Conservation (phyloP, 1,140 invertebrate species). For the Aphidius gifuensis region DNA sequence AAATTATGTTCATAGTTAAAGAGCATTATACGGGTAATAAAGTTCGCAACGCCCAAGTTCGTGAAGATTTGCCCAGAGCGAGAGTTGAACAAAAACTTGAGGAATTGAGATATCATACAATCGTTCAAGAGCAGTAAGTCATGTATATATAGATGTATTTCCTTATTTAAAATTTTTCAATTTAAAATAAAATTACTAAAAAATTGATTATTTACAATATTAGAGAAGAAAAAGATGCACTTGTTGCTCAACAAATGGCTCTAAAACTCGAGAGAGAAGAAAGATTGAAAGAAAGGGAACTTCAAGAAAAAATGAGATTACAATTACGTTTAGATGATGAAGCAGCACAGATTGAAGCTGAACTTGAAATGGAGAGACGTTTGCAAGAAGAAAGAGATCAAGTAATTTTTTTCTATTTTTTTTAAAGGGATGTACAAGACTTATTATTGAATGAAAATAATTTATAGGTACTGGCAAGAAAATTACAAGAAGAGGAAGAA, state of each 20-base stretch:
- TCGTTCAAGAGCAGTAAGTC: slow-evolving; percentile 64
- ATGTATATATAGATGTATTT: slow-evolving; percentile 2
- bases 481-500: slow-evolving; percentile 67
- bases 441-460: no score
- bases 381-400: slow-evolving; percentile 66
- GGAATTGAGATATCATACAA: slow-evolving; percentile 59
- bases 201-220: not conserved
- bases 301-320: slow-evolving; percentile 54
- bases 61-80: slow-evolving; percentile 84
- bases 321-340: slow-evolving; percentile 52
- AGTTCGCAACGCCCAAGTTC: slow-evolving; percentile 79
- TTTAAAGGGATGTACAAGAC: no score
- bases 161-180: not conserved
- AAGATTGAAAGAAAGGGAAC: slow-evolving; percentile 53
- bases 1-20: slow-evolving; percentile 58
- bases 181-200: not conserved
- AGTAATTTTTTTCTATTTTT: slow-evolving; percentile 39
- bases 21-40: slow-evolving; percentile 84
- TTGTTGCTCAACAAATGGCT: slow-evolving; percentile 64
- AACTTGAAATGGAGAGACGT: slow-evolving; percentile 43
- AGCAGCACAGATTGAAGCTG: slow-evolving; percentile 46
- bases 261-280: slow-evolving; percentile 64
- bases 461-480: slow-evolving; percentile 63
- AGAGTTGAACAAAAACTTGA: slow-evolving; percentile 78
- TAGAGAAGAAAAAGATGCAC: slow-evolving; percentile 70